Evolutionary conservation across 2,888 invertebrate genomes (phyloP).

Genomic region (Cryptophagus acutangulus): DNA sequence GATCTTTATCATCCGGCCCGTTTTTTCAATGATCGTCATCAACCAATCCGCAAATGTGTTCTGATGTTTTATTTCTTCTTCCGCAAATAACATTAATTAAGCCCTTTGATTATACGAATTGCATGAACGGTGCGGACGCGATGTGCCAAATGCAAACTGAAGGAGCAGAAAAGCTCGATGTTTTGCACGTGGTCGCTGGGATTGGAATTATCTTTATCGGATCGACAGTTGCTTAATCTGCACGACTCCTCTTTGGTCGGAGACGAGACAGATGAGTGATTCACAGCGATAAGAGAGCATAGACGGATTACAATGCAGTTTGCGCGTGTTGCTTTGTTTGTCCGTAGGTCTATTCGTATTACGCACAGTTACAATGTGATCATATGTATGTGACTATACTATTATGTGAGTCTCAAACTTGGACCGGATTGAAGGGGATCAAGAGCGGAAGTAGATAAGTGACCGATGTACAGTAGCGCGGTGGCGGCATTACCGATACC

Average conservation of each 20-base stretch:
- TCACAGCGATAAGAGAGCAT: slow-evolving; percentile 41
- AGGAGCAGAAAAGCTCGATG: too few species aligned
- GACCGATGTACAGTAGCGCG: slow-evolving; percentile 35
- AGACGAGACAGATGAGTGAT: slow-evolving; percentile 38
- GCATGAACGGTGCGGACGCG: slow-evolving; percentile 15
- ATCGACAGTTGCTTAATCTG: slow-evolving; percentile 22
- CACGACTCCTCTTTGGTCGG: too few species aligned
- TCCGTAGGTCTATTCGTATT: too few species aligned
- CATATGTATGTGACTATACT: too few species aligned
- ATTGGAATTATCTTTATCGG: slow-evolving; percentile 26
- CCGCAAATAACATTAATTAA: too few species aligned
- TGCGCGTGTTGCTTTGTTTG: neutral
- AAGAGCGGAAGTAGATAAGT: slow-evolving; percentile 42
- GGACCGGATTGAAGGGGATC: slow-evolving; percentile 41
- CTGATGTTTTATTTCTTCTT: too few species aligned
- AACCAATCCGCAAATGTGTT: too few species aligned
- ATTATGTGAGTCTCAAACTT: too few species aligned
- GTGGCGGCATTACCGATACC: slow-evolving; percentile 39
- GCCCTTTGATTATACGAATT: slow-evolving; percentile 12
- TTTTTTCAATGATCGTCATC: too few species aligned
- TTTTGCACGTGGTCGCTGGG: slow-evolving; percentile 24
- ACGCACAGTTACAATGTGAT: too few species aligned
- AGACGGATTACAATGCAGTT: slow-evolving; percentile 34
- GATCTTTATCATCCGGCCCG: slow-evolving; percentile 33
- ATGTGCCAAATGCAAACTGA: too few species aligned